Evolutionary conservation across 1,140 invertebrate species (phyloP), one percentile per base, ranked within the genome.

Genomic region (Scylla paramamosain): DNA sequence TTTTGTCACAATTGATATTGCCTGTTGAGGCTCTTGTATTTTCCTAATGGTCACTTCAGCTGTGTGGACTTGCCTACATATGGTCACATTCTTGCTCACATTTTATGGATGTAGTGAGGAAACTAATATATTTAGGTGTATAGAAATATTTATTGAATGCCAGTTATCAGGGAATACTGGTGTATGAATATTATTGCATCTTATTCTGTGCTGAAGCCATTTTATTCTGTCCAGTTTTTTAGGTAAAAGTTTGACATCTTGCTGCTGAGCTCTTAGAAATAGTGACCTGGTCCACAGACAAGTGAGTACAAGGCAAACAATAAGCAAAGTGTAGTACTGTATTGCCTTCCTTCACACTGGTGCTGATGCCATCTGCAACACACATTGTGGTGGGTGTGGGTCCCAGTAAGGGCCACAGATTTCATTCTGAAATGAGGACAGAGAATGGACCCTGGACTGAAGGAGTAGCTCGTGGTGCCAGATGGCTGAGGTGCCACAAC

Each of bases 71-170:
- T 95, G 82, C 90, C 91, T 95, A 95, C 94, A 95, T 45, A 95
- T 92, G 94, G 90, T 95, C 90, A 92, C 86, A 95, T 92, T 92
- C 91, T 95, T 95, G 94, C 94, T 95, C 94, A 94, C 94, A 94
- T 91, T 94, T 91, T 95, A 92, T 88, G 94, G 82, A 86, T 95
- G 67, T 92, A 95, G 89, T 92, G 84, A 91, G 46, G 39, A 86
- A 95, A 90, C 88, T 86, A 84, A 77, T 92, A 92, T 95, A 92
- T 91, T 83, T 84, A 95, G 77, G n/a, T 92, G 45, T 88, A 90
- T 92, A 92, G 77, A 92, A 95, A 87, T 52, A 92, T 91, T 48
- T 92, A 95, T 88, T 46, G 83, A 84, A 92, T 88, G 82, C 82
- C 90, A 95, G 91, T 84, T 86, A 86, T 95, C 94, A 92, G 90